Percentiles rank a stretch among this genome's conserved stretches.
phyloP scores from a whole-genome alignment of 2,888 invertebrate species.

The Acanthosepion esculentum region DNA sequence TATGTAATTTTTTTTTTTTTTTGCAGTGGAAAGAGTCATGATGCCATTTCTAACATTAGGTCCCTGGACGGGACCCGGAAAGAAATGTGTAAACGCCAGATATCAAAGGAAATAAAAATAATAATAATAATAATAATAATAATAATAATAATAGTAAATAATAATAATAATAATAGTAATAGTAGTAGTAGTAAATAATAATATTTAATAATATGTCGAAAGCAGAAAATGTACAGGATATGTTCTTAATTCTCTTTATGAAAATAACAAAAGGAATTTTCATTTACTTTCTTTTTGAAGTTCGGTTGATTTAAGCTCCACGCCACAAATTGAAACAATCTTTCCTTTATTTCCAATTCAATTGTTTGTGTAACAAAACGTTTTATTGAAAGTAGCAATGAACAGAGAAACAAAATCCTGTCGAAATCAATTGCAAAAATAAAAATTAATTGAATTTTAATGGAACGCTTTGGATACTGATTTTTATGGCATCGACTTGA shows the following conservation, averaged over 20 bases:
- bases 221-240: neutral
- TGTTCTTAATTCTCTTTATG: neutral
- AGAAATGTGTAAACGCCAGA: too few species aligned
- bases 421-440: neutral
- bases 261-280: neutral
- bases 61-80: too few species aligned
- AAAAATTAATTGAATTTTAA: neutral
- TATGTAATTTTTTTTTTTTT: too few species aligned
- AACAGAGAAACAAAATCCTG: neutral
- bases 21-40: too few species aligned
- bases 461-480: neutral
- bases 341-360: neutral
- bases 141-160: too few species aligned
- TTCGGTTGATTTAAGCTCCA: neutral
- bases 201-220: neutral
- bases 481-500: neutral
- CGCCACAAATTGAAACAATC: neutral
- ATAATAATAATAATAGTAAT: too few species aligned
- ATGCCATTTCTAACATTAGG: too few species aligned
- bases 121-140: too few species aligned
- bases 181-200: too few species aligned
- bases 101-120: too few species aligned
- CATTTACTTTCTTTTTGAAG: neutral
- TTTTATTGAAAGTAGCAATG: neutral
- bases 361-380: slow-evolving; percentile 5